Percentiles rank a stretch among this genome's conserved stretches.
Conservation (phyloP, 2,888 invertebrate genomes). For the Cheilosia vulpina region DNA sequence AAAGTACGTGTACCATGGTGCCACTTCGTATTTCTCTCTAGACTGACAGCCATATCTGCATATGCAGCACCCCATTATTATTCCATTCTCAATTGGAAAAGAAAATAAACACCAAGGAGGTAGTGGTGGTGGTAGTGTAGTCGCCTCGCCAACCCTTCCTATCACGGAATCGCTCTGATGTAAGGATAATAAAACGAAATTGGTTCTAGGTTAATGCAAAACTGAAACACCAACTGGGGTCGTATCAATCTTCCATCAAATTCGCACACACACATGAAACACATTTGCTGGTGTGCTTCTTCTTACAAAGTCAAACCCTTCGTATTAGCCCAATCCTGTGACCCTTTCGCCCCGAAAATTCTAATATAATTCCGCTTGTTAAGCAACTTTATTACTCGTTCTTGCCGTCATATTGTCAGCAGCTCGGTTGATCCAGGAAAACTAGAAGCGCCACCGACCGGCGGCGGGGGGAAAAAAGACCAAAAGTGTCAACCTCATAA, state of each 20-base stretch:
- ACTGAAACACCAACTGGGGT: slow-evolving; percentile 71
- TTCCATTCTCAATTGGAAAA: slow-evolving; percentile 67
- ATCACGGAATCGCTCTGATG: slow-evolving; percentile 20
- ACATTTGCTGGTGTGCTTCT: neutral
- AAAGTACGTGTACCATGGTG: slow-evolving; percentile 41
- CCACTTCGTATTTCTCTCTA: slow-evolving; percentile 58
- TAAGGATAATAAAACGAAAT: slow-evolving; percentile 70
- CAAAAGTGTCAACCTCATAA: slow-evolving; percentile 73
- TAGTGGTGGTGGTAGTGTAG: slow-evolving; percentile 6
- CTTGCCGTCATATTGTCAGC: slow-evolving; percentile 68
- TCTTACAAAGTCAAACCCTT: neutral
- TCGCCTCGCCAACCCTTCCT: slow-evolving; percentile 37
- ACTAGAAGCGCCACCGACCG: slow-evolving; percentile 8
- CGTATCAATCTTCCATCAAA: slow-evolving; percentile 10
- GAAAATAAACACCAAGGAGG: slow-evolving; percentile 67
- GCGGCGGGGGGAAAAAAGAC: neutral
- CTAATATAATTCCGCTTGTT: slow-evolving; percentile 69
- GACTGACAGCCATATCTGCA: slow-evolving; percentile 64
- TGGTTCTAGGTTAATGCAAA: slow-evolving; percentile 72
- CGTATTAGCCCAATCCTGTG: slow-evolving; percentile 40
- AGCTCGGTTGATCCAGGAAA: slow-evolving; percentile 24
- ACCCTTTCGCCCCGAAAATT: slow-evolving; percentile 35
- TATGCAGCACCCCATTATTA: slow-evolving; percentile 67
- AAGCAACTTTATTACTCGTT: slow-evolving; percentile 72
- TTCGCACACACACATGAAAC: neutral